Conservation (phyloP, 35 echinoderm and acorn worm species). For the Ophiothrix spiculata region DNA sequence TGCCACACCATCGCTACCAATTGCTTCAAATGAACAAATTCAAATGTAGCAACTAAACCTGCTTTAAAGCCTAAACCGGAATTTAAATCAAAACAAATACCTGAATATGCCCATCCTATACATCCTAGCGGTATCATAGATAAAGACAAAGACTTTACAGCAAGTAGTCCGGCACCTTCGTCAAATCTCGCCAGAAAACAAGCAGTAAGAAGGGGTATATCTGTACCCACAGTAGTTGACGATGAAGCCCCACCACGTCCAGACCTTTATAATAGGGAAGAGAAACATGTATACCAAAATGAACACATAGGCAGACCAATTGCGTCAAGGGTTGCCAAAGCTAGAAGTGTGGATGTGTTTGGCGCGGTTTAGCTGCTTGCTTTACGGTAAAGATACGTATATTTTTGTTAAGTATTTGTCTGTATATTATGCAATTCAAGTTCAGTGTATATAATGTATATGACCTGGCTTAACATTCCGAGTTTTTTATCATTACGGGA, state of each 20-base stretch:
- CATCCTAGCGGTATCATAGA: background rate
- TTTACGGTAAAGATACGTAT: too few relatives aligned
- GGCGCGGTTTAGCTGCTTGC: background rate
- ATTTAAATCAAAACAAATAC: background rate
- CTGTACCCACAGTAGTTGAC: background rate
- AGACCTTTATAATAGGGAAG: background rate
- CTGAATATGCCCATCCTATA: background rate
- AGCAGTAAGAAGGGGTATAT: background rate
- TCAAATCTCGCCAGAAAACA: background rate
- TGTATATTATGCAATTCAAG: too few relatives aligned
- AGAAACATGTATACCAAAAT: slow-evolving; percentile 22
- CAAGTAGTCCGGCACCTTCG: slow-evolving; percentile 11
- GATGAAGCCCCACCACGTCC: background rate
- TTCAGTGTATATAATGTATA: too few relatives aligned
- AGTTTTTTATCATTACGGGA: too few relatives aligned
- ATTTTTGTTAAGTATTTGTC: too few relatives aligned
- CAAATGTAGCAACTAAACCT: slow-evolving; percentile 6
- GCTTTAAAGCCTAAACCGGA: slow-evolving; percentile 24
- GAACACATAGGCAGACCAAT: slow-evolving; percentile 20
- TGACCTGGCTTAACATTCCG: too few relatives aligned
- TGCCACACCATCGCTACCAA: background rate
- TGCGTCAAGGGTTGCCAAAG: slow-evolving; percentile 6
- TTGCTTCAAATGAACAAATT: background rate
- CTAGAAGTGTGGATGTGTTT: slow-evolving; percentile 31
- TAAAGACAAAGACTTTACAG: background rate